Evolutionary conservation across 2,888 invertebrate species (phyloP).

Genomic region (Mythimna impura): DNA sequence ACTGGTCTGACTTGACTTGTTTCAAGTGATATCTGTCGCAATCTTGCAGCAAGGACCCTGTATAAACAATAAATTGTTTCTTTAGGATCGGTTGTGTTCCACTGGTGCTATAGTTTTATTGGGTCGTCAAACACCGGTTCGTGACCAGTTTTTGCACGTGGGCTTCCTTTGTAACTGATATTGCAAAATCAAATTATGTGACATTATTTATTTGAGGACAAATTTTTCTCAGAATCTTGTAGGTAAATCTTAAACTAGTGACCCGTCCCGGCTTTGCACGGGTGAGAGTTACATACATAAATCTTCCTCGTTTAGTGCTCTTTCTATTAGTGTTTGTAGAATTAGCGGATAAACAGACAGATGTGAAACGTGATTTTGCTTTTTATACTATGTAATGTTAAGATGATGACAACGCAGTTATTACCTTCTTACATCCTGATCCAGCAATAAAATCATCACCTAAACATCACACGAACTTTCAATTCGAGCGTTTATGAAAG

Average conservation of each 20-base stretch:
- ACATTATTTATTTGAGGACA: not conserved
- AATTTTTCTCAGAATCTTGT: not conserved
- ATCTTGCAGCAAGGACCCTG: conserved; percentile 45
- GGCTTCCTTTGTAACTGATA: not conserved
- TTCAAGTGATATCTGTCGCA: conserved; percentile 55
- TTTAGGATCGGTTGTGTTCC: conserved; percentile 18
- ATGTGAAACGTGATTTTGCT: too few relatives aligned
- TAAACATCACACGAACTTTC: conserved; percentile 25
- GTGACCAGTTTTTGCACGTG: conserved; percentile 16
- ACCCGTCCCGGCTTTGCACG: too few relatives aligned
- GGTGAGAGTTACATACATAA: too few relatives aligned
- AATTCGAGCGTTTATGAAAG: conserved; percentile 30
- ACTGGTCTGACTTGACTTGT: conserved; percentile 59
- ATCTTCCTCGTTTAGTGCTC: too few relatives aligned
- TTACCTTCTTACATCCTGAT: not conserved
- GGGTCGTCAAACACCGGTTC: conserved; percentile 13
- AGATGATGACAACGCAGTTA: too few relatives aligned
- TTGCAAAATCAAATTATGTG: not conserved
- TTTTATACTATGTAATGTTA: too few relatives aligned
- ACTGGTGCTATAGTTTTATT: conserved; percentile 20
- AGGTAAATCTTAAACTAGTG: too few relatives aligned
- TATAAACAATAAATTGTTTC: conserved; percentile 48
- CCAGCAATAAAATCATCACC: not conserved
- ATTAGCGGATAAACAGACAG: too few relatives aligned
- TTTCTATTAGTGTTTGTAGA: too few relatives aligned